Evolutionary conservation across 2,888 invertebrate species (phyloP).

Genomic region (Orchesella flavescens): DNA sequence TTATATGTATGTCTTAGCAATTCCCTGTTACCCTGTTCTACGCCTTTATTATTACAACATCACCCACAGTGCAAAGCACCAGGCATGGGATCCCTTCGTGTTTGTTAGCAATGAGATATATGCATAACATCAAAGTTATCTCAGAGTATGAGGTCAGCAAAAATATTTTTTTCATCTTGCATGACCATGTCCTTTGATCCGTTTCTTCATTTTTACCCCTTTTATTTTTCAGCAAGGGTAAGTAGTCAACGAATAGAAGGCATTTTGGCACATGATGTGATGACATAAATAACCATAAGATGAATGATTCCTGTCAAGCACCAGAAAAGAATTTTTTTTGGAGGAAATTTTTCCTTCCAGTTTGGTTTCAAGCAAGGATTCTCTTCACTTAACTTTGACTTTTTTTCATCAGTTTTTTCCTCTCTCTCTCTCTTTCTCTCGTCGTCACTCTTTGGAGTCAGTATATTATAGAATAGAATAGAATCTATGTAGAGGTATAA

Average conservation of each 20-base stretch:
- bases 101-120: slow-evolving; percentile 15
- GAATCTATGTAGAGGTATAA: slow-evolving; percentile 9
- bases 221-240: slow-evolving; percentile 33
- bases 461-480: no score
- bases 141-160: slow-evolving; percentile 45
- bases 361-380: slow-evolving; percentile 45
- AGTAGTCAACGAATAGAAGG: slow-evolving; percentile 25
- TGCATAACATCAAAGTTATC: slow-evolving; percentile 35
- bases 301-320: slow-evolving; percentile 66
- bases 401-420: background rate
- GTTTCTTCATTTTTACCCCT: slow-evolving; percentile 50
- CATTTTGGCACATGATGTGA: slow-evolving; percentile 59
- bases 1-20: no score
- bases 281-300: slow-evolving; percentile 67
- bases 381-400: slow-evolving; percentile 36
- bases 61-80: no score
- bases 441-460: background rate
- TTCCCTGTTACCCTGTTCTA: no score
- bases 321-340: slow-evolving; percentile 55
- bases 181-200: slow-evolving; percentile 40
- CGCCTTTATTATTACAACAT: no score
- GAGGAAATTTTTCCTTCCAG: slow-evolving; percentile 40
- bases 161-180: slow-evolving; percentile 26
- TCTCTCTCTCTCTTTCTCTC: background rate
- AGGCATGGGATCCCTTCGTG: background rate